Base-by-base conservation (phyloP, 2,888 invertebrate genomes). In the Agrilus mali region DNA sequence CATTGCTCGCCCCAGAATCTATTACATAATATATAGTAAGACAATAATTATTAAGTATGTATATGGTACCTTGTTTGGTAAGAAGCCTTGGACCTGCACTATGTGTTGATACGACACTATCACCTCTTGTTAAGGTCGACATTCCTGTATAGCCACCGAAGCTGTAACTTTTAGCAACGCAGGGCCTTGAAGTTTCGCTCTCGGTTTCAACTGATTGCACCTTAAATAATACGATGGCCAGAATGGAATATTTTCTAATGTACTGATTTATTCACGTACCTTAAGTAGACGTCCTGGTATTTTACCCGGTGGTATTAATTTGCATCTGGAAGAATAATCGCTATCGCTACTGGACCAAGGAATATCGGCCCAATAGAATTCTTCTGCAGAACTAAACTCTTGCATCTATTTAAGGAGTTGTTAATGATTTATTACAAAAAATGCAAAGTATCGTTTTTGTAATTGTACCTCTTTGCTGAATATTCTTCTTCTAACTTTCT, bases 161-260 rank as follows among this genome's bases (percentile, higher is more conserved):
- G 65, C 88, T 90, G 69, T 86, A 88, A 40, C 89, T 86, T 64
- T 87, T 87, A 38, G 83, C 81, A 36, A 84, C 80, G 13, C 77
- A 76, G 56, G 64, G 74, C 56, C 71, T 63, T 50, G 60, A 51
- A 7, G 66, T 59, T 48, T 65, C 67, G 40, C 54, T 55, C 17
- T 63, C 64, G 5, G 61, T 63, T 53, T 78, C 77, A 40, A 77
- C 64, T 0, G 76, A 77, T 45, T 76, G 75, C 1, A 75, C 77
- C 76, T 75, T 47, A 17, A n/a, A n/a, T n/a, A n/a, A 50, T 40
- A 39, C 36, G 44, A 41, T 32, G 38, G 37, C 10, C 38, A 20
- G 4, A 33, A 3, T 35, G 4, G 10, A 20, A 46, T 10, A 38
- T 27, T 3, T 40, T 33, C 33, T 39, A 40, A 43, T 41, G 42